Evolutionary conservation across 2,113 vertebrate genomes (phyloP).

Genomic region (Cercopithecus mona): DNA sequence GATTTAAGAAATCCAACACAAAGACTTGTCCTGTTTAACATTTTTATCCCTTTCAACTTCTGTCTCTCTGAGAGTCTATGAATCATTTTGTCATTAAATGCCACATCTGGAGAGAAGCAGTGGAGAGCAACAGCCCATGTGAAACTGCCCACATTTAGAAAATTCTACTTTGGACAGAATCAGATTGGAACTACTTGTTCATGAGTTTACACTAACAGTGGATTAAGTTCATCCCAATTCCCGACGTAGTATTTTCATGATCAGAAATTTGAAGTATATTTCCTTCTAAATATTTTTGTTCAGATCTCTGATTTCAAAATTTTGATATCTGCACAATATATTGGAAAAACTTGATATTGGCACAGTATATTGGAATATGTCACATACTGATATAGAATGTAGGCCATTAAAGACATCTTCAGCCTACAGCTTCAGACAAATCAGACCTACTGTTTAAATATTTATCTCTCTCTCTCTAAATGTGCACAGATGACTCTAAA

Average conservation of each 20-base stretch:
- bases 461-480: not conserved
- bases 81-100: not conserved
- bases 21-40: not conserved
- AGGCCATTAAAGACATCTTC: not conserved
- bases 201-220: not conserved
- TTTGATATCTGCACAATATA: not conserved
- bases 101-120: not conserved
- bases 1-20: not conserved
- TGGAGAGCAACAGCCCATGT: not conserved
- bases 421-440: not conserved
- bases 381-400: not conserved
- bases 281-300: not conserved
- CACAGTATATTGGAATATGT: not conserved
- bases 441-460: not conserved
- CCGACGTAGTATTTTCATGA: not conserved
- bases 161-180: not conserved
- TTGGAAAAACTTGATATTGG: not conserved
- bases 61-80: not conserved
- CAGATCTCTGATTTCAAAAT: not conserved
- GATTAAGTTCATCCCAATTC: not conserved
- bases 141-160: not conserved
- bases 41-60: slow-evolving; percentile 23
- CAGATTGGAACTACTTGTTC: not conserved
- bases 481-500: not conserved
- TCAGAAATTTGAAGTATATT: not conserved